Conservation (phyloP, 35 echinoderm and acorn worm genomes). For the Eucidaris tribuloides region DNA sequence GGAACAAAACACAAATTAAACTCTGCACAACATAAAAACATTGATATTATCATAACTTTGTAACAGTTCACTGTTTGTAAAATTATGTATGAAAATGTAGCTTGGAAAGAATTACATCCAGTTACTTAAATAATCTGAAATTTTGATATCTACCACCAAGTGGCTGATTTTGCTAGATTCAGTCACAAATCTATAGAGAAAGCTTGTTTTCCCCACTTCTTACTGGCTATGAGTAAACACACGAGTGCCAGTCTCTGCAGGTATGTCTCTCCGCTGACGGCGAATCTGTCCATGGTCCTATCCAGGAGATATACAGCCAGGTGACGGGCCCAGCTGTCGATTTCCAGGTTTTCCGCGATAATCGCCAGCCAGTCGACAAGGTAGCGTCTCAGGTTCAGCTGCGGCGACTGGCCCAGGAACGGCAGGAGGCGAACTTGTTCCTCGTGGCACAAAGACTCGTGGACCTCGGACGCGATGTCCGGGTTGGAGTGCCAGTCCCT, state of each 20-base stretch:
- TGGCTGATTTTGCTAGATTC: not conserved
- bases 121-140: no score
- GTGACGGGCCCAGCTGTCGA: constrained; percentile 67
- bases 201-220: no score
- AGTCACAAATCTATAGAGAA: no score
- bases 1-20: no score
- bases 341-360: constrained; percentile 72
- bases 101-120: no score
- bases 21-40: no score
- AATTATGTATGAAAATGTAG: no score
- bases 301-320: constrained; percentile 85
- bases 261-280: constrained; percentile 67
- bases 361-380: constrained; percentile 98
- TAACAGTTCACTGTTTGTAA: no score
- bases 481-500: constrained; percentile 42
- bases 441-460: constrained; percentile 49
- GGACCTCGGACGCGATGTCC: constrained; percentile 66
- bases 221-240: constrained; percentile 95
- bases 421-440: constrained; percentile 32
- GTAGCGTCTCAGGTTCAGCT: constrained; percentile 76
- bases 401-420: constrained; percentile 77
- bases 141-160: not conserved
- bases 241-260: constrained; percentile 86
- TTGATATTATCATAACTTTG: no score
- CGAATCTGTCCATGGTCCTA: constrained; percentile 87